phyloP scores from a whole-genome alignment of 2,113 vertebrate genomes.

The Dendrocopos noguchii region DNA sequence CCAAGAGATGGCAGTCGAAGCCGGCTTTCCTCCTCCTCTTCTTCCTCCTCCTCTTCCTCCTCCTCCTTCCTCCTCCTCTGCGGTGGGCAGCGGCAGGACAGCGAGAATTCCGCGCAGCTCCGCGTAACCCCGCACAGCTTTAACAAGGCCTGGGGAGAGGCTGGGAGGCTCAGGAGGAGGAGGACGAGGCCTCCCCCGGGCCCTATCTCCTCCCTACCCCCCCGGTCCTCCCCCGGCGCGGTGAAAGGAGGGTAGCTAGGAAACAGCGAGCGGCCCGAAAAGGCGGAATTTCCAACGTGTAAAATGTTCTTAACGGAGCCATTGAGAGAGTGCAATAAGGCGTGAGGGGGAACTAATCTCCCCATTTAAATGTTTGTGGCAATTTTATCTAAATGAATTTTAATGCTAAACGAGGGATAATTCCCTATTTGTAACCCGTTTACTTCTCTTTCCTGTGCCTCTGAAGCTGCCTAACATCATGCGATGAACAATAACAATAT shows the following conservation, averaged over 20 bases:
- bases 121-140: background rate
- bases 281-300: constrained; percentile 86
- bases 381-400: constrained; percentile 98
- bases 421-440: constrained; percentile 88
- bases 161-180: background rate
- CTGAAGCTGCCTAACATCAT: constrained; percentile 79
- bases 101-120: background rate
- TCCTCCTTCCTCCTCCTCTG: background rate
- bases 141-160: too few relatives aligned
- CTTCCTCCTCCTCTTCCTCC: constrained; percentile 28
- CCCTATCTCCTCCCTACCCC: background rate
- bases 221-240: background rate
- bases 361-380: constrained; percentile 95
- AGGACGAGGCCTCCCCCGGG: too few relatives aligned
- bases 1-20: constrained; percentile 97
- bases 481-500: constrained; percentile 81
- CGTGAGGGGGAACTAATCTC: constrained; percentile 98
- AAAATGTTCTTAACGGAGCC: constrained; percentile 87
- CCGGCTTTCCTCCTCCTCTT: constrained; percentile 65
- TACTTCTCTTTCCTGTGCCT: constrained; percentile 85
- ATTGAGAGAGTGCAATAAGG: constrained; percentile 96
- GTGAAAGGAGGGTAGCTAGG: constrained; percentile 84
- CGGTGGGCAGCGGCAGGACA: background rate
- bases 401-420: constrained; percentile 95
- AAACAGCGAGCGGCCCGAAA: constrained; percentile 82